A percentile compares a stretch with the other conserved stretches of the same genome.
phyloP scores from a whole-genome alignment of 2,113 vertebrate species.

The Microcebus murinus region DNA sequence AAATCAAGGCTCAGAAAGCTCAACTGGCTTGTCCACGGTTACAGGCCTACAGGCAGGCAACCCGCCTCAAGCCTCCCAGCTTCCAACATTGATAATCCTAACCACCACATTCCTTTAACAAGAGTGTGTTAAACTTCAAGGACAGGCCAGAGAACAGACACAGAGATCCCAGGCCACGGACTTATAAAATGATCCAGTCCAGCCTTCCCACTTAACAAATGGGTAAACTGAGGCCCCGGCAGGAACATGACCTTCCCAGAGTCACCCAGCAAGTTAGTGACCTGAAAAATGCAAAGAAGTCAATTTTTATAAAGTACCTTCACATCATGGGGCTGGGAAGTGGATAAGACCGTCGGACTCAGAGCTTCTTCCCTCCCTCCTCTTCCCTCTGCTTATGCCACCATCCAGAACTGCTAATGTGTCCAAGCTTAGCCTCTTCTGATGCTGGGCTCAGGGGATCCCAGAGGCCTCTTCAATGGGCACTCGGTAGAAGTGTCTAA shows the following conservation, averaged over 20 bases:
- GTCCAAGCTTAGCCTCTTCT: background rate
- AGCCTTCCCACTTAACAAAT: background rate
- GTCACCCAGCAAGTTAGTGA: background rate
- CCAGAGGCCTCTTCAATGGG: background rate
- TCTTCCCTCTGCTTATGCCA: background rate
- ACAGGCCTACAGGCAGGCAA: background rate
- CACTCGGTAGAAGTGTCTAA: background rate
- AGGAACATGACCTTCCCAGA: background rate
- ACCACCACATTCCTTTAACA: background rate
- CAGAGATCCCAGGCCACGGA: background rate
- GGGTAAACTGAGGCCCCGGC: background rate
- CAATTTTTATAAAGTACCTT: background rate
- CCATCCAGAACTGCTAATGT: rapidly evolving
- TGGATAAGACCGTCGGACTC: background rate
- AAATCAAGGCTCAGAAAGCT: background rate
- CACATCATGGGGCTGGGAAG: background rate
- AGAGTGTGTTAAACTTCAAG: background rate
- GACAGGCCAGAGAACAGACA: background rate
- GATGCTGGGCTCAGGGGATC: background rate
- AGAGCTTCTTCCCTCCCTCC: background rate
- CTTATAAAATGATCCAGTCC: background rate
- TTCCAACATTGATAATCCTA: background rate
- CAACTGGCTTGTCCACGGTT: background rate
- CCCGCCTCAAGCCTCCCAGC: background rate
- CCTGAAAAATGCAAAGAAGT: background rate